These are phyloP conservation scores for Setipinna tenuifilis DNA, from an alignment of 2,797 vertebrate genomes.

Conservation along the genomic window DNA sequence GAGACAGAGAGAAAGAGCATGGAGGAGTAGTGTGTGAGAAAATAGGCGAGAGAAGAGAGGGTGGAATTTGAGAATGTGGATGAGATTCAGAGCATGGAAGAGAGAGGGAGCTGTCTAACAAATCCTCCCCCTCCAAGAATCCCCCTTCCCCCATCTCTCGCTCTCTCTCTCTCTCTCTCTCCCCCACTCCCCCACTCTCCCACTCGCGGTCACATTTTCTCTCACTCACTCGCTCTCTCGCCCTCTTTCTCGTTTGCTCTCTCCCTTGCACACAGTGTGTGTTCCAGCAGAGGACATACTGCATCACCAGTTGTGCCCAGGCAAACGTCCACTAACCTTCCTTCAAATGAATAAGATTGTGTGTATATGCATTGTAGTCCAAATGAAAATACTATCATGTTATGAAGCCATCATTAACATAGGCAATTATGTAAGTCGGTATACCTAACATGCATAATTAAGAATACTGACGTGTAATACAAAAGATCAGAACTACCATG, in stretches of 20 bases:
- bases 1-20: slow-evolving; percentile 44
- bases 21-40: neutral
- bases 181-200: neutral
- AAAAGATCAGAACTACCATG: no score
- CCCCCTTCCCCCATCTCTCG: slow-evolving; percentile 27
- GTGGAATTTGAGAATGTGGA: slow-evolving; percentile 32
- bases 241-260: neutral
- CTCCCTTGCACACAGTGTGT: slow-evolving; percentile 4
- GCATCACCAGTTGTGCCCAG: slow-evolving; percentile 17
- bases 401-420: no score
- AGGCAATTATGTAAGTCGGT: no score
- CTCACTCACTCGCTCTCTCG: neutral
- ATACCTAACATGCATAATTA: no score
- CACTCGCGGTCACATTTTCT: neutral
- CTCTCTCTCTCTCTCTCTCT: neutral
- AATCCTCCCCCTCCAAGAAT: slow-evolving; percentile 24
- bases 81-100: slow-evolving; percentile 53
- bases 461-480: no score
- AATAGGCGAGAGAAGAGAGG: slow-evolving; percentile 1
- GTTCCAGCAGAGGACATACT: slow-evolving; percentile 24
- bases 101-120: slow-evolving; percentile 57
- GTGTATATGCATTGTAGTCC: neutral
- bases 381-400: neutral
- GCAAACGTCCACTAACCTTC: neutral
- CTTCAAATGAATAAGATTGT: neutral